These are phyloP conservation scores for Lynx canadensis DNA, from an alignment of 2,113 vertebrate species.

Conservation along the genomic window DNA sequence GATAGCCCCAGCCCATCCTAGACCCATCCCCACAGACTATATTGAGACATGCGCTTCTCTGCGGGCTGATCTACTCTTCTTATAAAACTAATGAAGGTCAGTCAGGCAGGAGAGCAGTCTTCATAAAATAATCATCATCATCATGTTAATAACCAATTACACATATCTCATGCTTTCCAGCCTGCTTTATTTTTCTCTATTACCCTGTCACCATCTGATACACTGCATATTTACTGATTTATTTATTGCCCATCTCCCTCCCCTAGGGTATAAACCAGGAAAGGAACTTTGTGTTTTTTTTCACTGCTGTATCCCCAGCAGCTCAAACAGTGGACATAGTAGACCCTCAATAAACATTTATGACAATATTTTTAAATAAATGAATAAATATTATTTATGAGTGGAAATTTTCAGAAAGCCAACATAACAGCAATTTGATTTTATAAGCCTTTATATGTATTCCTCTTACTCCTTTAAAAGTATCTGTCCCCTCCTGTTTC, in stretches of 20 bases:
- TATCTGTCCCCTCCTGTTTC: background rate
- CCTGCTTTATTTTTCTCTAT: slow-evolving; percentile 18
- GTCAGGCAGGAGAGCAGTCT: background rate
- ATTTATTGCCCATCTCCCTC: background rate
- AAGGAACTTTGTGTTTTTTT: background rate
- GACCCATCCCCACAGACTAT: background rate
- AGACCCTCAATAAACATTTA: background rate
- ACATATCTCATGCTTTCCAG: too few species aligned
- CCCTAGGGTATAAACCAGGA: background rate
- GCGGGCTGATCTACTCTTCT: background rate
- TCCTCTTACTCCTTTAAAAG: background rate
- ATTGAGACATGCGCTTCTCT: background rate
- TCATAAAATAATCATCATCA: background rate
- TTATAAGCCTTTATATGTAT: background rate
- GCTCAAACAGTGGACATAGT: background rate
- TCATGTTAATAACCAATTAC: background rate
- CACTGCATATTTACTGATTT: background rate
- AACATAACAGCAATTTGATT: background rate
- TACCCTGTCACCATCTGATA: background rate
- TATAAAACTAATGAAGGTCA: background rate
- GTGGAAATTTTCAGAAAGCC: background rate
- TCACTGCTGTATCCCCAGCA: background rate
- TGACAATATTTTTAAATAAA: background rate
- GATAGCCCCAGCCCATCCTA: background rate
- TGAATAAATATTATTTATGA: background rate